Evolutionary conservation across 2,113 vertebrate species (phyloP), one percentile per base, ranked within the genome.

Genomic region (Perccottus glenii): DNA sequence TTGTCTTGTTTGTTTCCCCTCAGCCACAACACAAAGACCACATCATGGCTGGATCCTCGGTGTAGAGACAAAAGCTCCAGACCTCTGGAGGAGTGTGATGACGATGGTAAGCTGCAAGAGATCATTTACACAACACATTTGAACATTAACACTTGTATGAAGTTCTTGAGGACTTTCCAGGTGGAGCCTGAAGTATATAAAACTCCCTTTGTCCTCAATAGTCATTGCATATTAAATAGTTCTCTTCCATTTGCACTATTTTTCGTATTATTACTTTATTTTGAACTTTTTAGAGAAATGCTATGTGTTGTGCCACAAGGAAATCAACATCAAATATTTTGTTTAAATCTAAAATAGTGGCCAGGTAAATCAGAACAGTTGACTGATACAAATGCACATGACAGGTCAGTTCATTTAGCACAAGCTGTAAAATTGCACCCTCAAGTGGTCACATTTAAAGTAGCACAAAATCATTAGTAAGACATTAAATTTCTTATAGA

Each of bases 21-120:
- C 84, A 99, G 98, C 93, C 98, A 99, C 90, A 99, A 99, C 88
- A 99, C 97, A 90, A 99, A 99, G 93, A 99, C 98, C 76, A 99
- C 98, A 71, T 98, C 98, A 82, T 99, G 98, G 97, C 89, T 98
- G 87, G 98, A 99, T 90, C 98, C 98, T 86, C 95, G 98, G 90
- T 98, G 95, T 91, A 91, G 95, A 91, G 97, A 94, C 89, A 98
- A 98, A 91, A 94, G 93, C 85, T 93, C 94, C 81, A 95, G 98
- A 88, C 94, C 96, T 84, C 92, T 97, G 87, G 97, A 98, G 90
- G 97, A 99, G 92, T 99, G 98, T 91, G 97, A 99, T 75, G 98
- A 99, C 74, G 97, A 98, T 93, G 98, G 98, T 99, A 95, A 96
- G 95, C 64, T 59, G 55, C 44, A 55, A 27, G 10, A 58, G 19